Evolutionary conservation across 2,888 invertebrate genomes (phyloP).

Genomic region (Phragmatobia fuliginosa): DNA sequence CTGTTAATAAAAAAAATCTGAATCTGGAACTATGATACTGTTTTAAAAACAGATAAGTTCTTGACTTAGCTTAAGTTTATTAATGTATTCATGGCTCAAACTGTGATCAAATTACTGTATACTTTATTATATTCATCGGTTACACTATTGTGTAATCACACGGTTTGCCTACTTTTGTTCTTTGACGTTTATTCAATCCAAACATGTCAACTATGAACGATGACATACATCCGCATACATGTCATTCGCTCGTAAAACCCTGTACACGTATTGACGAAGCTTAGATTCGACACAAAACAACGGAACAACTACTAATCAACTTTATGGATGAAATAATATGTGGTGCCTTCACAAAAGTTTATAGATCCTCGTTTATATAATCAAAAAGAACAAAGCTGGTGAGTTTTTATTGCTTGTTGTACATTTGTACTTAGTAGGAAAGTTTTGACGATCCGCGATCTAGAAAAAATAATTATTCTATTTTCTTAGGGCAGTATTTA

Average conservation of each 20-base stretch:
- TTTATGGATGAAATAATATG: background rate
- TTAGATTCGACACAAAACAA: background rate
- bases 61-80: background rate
- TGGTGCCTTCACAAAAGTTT: background rate
- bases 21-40: background rate
- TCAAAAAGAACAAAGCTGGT: background rate
- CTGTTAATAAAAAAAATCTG: background rate
- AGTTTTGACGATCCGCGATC: background rate
- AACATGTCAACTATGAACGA: background rate
- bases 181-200: background rate
- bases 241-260: background rate
- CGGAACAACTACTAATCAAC: background rate
- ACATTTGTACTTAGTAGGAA: background rate
- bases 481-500: too few relatives aligned
- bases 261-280: background rate
- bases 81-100: background rate
- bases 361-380: background rate
- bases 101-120: background rate
- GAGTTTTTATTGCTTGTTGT: background rate
- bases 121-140: background rate
- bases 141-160: background rate
- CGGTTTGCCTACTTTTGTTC: background rate
- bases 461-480: background rate
- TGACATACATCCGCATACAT: background rate
- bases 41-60: background rate